Evolutionary conservation across 2,113 vertebrate species (phyloP), one percentile per base, ranked within the genome.

Genomic region (Ellobius talpinus): DNA sequence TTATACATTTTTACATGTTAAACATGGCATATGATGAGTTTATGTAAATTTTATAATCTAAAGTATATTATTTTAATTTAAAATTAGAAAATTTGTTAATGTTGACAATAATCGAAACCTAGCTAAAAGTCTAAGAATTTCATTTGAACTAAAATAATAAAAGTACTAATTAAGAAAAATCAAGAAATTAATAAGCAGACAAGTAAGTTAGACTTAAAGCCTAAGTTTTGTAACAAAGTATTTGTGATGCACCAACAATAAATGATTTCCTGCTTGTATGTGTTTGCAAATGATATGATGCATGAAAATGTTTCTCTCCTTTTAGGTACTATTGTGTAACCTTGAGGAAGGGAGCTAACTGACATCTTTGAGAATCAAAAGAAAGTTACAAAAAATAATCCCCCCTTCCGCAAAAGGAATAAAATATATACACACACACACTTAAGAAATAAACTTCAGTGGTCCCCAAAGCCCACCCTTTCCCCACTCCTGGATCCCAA

Each of bases 41-140:
- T 42, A 1, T 91, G 16, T 63, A 85, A 76, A 45, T 91, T 79
- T 89, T 72, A 66, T 26, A 82, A 89, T 81, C 73, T 93, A 86
- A 91, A 92, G 72, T 55, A n/a, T 66, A 76, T 85, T 84, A 66
- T 72, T 87, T 81, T 33, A 42, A 23, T 84, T 97, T 96, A 92
- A 84, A 87, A 92, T 78, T 74, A 68, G 82, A 90, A 61, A 61
- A 61, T 26, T 61, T 84, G 39, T 68, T 90, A 78, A 84, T 47
- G 29, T 76, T 63, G 58, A 82, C 45, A 58, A 39, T 63, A 90
- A 90, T 73, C 94, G 86, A 76, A 95, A 55, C 13, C 24, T 72
- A 2, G 65, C 29, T 36, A 74, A 52, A 90, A 84, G 39, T 90
- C 39, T 42, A 90, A 94, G 52, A 92, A 84, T 63, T 94, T 58